A percentile compares a stretch with the other conserved stretches of the same genome.
These are phyloP conservation scores for Masticophis lateralis DNA, from an alignment of 2,797 vertebrate species.

Conservation along the genomic window DNA sequence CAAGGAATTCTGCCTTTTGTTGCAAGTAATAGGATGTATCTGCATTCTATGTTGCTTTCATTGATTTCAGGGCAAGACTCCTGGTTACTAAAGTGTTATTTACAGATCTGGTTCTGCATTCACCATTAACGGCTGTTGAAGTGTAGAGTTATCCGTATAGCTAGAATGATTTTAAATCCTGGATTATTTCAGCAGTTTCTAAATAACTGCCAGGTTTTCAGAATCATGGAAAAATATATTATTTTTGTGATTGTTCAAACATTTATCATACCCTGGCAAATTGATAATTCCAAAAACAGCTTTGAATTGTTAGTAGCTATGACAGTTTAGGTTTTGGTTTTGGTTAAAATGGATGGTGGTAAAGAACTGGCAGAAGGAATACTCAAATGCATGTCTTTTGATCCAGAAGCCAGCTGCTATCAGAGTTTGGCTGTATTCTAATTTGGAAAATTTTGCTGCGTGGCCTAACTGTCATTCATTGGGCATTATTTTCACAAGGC, in stretches of 20 bases:
- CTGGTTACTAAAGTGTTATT: background rate
- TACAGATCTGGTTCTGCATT: background rate
- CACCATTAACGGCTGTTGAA: background rate
- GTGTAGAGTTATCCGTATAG: background rate
- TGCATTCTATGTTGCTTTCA: background rate
- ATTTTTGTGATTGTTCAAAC: background rate
- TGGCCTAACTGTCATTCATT: background rate
- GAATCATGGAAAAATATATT: background rate
- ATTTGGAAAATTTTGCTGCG: background rate
- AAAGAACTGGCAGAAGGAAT: background rate
- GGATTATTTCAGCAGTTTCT: background rate
- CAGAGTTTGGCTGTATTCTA: background rate
- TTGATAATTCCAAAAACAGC: background rate
- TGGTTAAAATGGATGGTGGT: background rate
- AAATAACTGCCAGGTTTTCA: background rate
- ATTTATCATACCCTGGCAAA: background rate
- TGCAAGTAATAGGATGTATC: background rate
- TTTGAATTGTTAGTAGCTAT: background rate
- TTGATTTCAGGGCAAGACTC: background rate
- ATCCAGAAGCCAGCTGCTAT: background rate
- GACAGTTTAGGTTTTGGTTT: background rate
- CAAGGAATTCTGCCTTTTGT: background rate
- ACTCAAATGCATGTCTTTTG: background rate
- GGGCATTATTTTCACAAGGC: background rate
- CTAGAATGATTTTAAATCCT: background rate